Evolutionary conservation across 2,888 invertebrate genomes (phyloP).

Genomic region (Frankliniella intonsa): DNA sequence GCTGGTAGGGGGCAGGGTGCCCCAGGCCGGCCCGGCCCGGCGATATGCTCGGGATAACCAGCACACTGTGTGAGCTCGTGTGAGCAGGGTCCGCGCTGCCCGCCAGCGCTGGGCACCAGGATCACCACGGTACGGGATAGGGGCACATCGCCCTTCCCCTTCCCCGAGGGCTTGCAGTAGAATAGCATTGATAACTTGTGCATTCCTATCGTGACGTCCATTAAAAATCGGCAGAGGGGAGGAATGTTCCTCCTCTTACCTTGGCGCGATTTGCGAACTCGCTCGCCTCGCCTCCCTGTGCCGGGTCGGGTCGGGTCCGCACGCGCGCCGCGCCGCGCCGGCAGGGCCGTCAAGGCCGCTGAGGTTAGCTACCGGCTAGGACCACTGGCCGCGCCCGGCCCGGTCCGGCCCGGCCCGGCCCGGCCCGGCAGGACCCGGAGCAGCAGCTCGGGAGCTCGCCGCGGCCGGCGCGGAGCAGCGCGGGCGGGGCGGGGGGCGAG

Average conservation of each 20-base stretch:
- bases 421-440: neutral
- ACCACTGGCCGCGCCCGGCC: neutral
- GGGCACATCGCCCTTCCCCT: neutral
- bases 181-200: too few relatives aligned
- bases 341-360: neutral
- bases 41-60: too few relatives aligned
- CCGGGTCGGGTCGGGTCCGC: neutral
- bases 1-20: too few relatives aligned
- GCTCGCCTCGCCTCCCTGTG: neutral
- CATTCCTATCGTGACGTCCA: too few relatives aligned
- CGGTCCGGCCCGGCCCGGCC: neutral
- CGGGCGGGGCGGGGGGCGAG: neutral
- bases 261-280: too few relatives aligned
- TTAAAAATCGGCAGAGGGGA: too few relatives aligned
- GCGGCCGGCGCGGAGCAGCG: neutral
- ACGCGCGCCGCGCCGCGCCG: neutral
- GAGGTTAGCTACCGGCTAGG: conserved; percentile 9
- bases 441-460: neutral
- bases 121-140: too few relatives aligned
- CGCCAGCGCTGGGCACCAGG: neutral
- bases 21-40: too few relatives aligned
- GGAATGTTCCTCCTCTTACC: too few relatives aligned
- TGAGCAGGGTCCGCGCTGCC: neutral
- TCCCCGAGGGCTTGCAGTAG: neutral
- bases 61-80: neutral